Base-by-base conservation (phyloP, 2,888 invertebrate species). In the Rutpela maculata region DNA sequence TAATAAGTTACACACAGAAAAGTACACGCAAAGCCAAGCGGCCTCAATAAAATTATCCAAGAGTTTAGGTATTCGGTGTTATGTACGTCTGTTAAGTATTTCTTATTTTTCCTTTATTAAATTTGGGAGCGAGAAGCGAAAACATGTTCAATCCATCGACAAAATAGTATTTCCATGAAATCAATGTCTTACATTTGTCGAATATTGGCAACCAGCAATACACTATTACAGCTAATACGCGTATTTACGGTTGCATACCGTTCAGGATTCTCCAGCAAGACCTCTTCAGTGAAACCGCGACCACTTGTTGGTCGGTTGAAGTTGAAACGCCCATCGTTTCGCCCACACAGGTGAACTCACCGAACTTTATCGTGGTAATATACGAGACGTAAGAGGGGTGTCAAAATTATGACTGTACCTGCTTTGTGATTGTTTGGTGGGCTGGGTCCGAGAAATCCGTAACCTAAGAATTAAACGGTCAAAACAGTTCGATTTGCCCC, bases 401-500 rank as follows among this genome's bases (percentile, higher is more conserved):
- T 35, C 50, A 22, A 65, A 68, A 73, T 68, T 78, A 83, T 80
- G 81, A 83, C 78, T 83, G 79, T 80, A 81, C 80, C 74, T 76
- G 76, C 60, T 43, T 70, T 72, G 81, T 75, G 55, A 62, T 70
- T 72, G 81, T 75, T 78, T 67, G 59, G 75, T 81, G 80, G 81
- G 82, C 72, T 78, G 82, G 83, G 82, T 80, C 70, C 35, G 62
- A 65, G 70, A 70, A 67, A 77, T 68, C 62, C 60, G 31, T 69
- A 55, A 66, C 59, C 74, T 76, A 76, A 78, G 59, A 68, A 69
- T 59, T 62, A 63, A 59, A 31, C 66, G 43, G 35, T 38, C 50
- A 60, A 78, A 78, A 78, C 74, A 79, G 43, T 66, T 43, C 17
- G 19, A 66, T 17, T 19, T 38, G 38, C 11, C 19, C 50, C 1